phyloP scores from a whole-genome alignment of 2,797 vertebrate species.

The Coreius guichenoti region DNA sequence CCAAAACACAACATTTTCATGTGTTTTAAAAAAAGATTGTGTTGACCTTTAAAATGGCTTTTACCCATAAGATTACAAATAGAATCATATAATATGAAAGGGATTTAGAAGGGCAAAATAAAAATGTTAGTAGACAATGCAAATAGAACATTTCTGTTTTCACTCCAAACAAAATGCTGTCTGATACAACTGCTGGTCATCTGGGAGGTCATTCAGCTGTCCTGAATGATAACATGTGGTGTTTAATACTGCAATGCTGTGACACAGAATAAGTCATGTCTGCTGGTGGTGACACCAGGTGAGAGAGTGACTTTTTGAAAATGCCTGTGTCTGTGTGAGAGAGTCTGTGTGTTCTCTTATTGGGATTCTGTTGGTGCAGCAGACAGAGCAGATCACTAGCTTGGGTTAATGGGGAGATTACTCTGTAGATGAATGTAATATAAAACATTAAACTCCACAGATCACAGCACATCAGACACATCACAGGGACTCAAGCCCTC shows the following conservation, averaged over 20 bases:
- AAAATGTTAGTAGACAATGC: neutral
- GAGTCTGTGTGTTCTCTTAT: conserved; percentile 19
- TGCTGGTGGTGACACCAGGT: neutral
- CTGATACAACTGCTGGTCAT: neutral
- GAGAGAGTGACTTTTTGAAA: conserved; percentile 7
- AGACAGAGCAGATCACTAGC: conserved; percentile 32
- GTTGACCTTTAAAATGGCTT: neutral
- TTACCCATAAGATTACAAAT: neutral
- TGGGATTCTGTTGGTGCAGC: conserved; percentile 41
- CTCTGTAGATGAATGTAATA: conserved; percentile 33
- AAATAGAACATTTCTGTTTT: neutral
- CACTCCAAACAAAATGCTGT: neutral
- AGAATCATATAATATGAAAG: neutral
- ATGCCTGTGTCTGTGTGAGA: neutral
- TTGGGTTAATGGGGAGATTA: conserved; percentile 39
- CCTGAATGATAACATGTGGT: neutral
- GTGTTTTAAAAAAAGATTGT: neutral
- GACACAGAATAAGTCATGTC: conserved; percentile 18
- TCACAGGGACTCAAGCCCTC: conserved; percentile 21
- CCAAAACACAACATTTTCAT: neutral
- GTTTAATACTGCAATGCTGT: conserved; percentile 13
- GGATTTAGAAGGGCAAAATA: neutral
- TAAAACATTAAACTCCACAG: conserved; percentile 35
- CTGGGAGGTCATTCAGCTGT: neutral
- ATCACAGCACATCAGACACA: conserved; percentile 23